Evolutionary conservation across 2,797 vertebrate genomes (phyloP), one percentile per base, ranked within the genome.

Genomic region (Astyanax mexicanus): DNA sequence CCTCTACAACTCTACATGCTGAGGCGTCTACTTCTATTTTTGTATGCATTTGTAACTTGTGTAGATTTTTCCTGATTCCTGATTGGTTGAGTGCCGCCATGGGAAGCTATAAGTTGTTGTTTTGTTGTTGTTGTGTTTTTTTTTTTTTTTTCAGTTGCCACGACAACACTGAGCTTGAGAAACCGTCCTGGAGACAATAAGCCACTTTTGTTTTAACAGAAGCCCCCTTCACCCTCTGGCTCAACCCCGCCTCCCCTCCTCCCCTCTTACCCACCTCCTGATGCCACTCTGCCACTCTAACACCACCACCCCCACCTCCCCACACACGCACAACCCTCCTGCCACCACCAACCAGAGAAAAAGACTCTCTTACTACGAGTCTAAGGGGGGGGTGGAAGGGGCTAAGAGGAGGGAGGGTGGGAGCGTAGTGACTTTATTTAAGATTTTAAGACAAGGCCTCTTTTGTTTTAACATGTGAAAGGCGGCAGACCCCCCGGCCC

Each of bases 401-500:
- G n/a, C 3, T n/a, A 32, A 5, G n/a, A 23, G 70, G 66, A 57
- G 66, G 73, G 77, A 75, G 78, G 73, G 84, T 87, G 88, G 77
- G 93, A 29, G 29, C 2, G 29, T 29, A 92, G 90, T 95, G 94
- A 94, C 95, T 96, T 95, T 95, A 52, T 52, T 52, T 52, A 52
- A 12, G 49, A 52, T 96, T 95, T 95, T 95, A 93, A 94, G 92
- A 98, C 95, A 97, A 97, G 96, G 93, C 86, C 89, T 85, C 95
- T 96, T 93, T 97, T 97, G 96, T 98, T 95, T 96, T 95, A 95
- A 92, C 91, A 75, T 85, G 87, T 93, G 94, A 95, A 93, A 91
- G 93, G 91, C 93, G 92, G 89, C 84, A 92, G 92, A 93, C 90
- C 90, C 92, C 90, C 89, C 47, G 3, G 49, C 8, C n/a, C 15